Conservation (phyloP, 2,113 vertebrate genomes). For the Gymnarchus niloticus region DNA sequence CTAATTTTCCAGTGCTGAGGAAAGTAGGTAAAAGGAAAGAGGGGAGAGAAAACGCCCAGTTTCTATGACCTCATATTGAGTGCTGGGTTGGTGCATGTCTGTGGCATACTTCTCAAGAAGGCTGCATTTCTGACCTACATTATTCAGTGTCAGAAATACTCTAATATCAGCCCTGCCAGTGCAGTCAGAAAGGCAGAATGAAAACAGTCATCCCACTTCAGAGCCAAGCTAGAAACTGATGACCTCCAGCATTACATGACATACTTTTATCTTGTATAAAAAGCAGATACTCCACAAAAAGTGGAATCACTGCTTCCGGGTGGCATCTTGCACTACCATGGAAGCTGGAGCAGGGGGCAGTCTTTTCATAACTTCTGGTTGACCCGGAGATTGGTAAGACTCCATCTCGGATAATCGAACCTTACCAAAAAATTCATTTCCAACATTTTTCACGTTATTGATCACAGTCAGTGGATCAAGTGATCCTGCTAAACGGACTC, state of each 20-base stretch:
- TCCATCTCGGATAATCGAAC: not conserved
- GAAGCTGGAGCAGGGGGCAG: not conserved
- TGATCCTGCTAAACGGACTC: not conserved
- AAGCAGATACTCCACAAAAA: not conserved
- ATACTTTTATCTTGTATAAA: not conserved
- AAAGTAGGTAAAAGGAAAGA: not conserved
- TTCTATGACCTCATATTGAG: conserved; percentile 4
- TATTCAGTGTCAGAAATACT: not conserved
- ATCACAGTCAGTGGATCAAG: not conserved
- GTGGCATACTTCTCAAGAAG: not conserved
- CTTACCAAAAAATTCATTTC: not conserved
- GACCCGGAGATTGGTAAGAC: not conserved
- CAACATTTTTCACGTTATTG: not conserved
- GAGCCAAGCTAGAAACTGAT: conserved; percentile 6
- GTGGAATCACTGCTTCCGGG: not conserved
- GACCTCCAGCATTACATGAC: not conserved
- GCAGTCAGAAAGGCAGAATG: not conserved
- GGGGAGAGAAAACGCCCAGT: not conserved
- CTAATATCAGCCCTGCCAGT: not conserved
- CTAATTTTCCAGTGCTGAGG: not conserved
- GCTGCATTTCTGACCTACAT: not conserved
- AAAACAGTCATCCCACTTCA: not conserved
- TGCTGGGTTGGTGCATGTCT: not conserved
- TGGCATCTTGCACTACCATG: not conserved
- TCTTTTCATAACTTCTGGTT: not conserved